phyloP scores from a whole-genome alignment of 2,113 vertebrate species.

The Bungarus multicinctus region DNA sequence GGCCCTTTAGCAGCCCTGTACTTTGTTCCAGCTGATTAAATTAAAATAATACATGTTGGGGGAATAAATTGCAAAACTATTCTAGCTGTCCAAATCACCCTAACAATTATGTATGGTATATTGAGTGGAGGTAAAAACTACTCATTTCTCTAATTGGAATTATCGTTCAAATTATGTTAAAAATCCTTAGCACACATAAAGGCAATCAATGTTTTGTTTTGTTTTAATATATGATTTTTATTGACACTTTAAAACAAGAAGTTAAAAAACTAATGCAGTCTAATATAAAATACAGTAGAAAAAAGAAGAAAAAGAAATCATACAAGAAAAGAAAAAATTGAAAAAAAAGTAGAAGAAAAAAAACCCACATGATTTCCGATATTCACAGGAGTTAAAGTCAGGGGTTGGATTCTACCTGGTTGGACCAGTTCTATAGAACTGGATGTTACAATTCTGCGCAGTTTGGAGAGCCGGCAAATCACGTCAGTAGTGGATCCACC shows the following conservation, averaged over 20 bases:
- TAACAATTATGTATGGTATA: not conserved
- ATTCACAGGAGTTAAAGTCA: not conserved
- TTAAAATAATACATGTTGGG: not conserved
- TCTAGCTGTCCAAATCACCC: not conserved
- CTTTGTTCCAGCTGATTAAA: conserved; percentile 23
- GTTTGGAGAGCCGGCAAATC: too few relatives aligned
- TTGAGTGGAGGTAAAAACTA: not conserved
- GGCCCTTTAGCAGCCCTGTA: not conserved
- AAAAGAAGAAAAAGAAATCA: not conserved
- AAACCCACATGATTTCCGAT: not conserved
- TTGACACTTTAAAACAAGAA: not conserved
- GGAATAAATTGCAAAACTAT: not conserved
- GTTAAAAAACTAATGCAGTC: not conserved
- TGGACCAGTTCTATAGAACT: too few relatives aligned
- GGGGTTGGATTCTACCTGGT: too few relatives aligned
- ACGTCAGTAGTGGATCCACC: too few relatives aligned
- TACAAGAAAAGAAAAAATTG: not conserved
- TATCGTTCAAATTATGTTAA: not conserved
- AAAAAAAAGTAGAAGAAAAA: not conserved
- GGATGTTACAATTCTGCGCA: too few relatives aligned
- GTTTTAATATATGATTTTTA: not conserved
- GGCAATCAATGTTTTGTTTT: not conserved
- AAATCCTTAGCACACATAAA: not conserved
- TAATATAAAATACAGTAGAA: not conserved
- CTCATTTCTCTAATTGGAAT: not conserved